Conservation (phyloP, 2,888 invertebrate species). For the Chouioia cunea region DNA sequence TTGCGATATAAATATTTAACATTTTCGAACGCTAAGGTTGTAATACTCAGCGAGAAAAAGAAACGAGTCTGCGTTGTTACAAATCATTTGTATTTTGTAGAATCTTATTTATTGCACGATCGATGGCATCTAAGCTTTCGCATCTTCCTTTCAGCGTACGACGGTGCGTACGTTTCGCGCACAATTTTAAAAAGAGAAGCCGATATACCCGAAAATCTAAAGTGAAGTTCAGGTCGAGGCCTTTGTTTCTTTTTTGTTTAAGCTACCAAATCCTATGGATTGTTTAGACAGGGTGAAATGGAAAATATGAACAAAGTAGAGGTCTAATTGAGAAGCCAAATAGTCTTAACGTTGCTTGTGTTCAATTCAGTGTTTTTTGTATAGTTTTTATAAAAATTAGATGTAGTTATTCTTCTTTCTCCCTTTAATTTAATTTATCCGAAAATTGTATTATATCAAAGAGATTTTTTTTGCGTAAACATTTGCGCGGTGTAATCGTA, state of each 20-base stretch:
- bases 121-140: constrained; percentile 28
- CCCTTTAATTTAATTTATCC: constrained; percentile 1
- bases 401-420: neutral
- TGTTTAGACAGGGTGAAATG: constrained; percentile 25
- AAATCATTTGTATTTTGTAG: constrained; percentile 23
- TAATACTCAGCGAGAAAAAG: constrained; percentile 17
- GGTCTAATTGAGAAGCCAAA: constrained; percentile 41
- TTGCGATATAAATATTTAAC: constrained; percentile 36
- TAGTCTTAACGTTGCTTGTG: constrained; percentile 42
- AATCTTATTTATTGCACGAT: constrained; percentile 38
- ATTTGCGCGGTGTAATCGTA: constrained; percentile 13
- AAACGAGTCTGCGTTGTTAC: constrained; percentile 1
- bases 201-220: neutral
- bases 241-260: constrained; percentile 36
- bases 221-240: constrained; percentile 10
- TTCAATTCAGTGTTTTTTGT: constrained; percentile 34
- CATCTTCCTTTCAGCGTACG: constrained; percentile 20
- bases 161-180: constrained; percentile 41
- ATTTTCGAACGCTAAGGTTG: constrained; percentile 9
- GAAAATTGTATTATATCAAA: neutral
- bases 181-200: constrained; percentile 29
- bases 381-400: constrained; percentile 21
- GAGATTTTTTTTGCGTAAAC: constrained; percentile 16
- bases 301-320: constrained; percentile 20
- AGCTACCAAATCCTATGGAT: constrained; percentile 23